Base-by-base conservation (phyloP, 1,140 invertebrate species). In the Tigriopus japonicus region DNA sequence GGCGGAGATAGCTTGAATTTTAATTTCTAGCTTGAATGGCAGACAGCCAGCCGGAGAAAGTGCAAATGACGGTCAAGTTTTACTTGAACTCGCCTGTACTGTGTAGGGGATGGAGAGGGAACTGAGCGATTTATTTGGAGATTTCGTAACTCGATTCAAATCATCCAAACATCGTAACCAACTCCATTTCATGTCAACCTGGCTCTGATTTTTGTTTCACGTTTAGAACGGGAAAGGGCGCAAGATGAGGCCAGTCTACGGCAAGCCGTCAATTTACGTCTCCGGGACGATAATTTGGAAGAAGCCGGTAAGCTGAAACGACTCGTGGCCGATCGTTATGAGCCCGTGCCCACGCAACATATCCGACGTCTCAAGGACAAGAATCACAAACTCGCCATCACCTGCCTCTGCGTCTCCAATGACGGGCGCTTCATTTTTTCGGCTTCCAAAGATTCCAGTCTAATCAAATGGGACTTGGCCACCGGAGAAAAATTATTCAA, bases 281-380 rank as follows among this genome's bases (percentile, higher is more conserved):
- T 92, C 53, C 81, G 82, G 65, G 81, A 85, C 66, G 87, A 92
- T 70, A 82, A 87, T 67, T 72, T 93, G 23, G 86, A 91, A 70
- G 82, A 87, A 70, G 82, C 82, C 62, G 88, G 89, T 14, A 80
- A 80, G 70, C 72, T 93, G 59, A 76, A 80, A 45, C 80, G 80
- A 69, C 74, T 77, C 67, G 74, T 93, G 42, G 86, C 88, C 0
- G 80, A 80, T 63, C 74, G 74, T 62, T 81, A 84, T 64, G 71
- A 72, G 56, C 69, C 71, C 17, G 74, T 78, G 42, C 68, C 73
- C 55, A 54, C 69, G 10, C 68, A 72, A 41, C 73, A 78, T 43
- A 67, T 79, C 13, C 65, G 66, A 59, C 64, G 77, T 54, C 72
- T 85, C 21, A 80, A 74, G 61, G 80, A 67, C 64, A 85, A 82